Percentiles rank a stretch among this genome's conserved stretches.
Conservation (phyloP, 2,797 vertebrate species). For the Dryobates pubescens region DNA sequence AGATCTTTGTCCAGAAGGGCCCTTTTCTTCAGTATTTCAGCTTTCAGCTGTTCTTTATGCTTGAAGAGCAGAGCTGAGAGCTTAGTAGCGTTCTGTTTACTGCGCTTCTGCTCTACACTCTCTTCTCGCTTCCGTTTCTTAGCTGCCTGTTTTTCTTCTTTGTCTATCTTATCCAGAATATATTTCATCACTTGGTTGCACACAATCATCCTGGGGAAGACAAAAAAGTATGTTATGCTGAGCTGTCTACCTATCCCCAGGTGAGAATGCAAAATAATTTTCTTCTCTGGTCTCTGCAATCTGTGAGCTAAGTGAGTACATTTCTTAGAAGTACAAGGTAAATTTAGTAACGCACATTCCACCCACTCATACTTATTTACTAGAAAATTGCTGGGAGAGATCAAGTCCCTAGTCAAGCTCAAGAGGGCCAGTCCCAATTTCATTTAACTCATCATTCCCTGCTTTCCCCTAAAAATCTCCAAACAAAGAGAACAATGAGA, state of each 20-base stretch:
- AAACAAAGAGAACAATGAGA: background rate
- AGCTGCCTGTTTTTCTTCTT: conserved; percentile 92
- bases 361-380: background rate
- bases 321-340: background rate
- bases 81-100: conserved; percentile 90
- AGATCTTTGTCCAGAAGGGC: conserved; percentile 95
- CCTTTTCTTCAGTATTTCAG: conserved; percentile 95
- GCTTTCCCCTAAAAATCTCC: background rate
- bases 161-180: conserved; percentile 97
- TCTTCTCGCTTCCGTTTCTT: conserved; percentile 94
- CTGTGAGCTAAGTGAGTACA: background rate
- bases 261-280: background rate
- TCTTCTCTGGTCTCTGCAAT: background rate
- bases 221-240: conserved; percentile 26
- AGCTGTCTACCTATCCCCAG: background rate
- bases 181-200: conserved; percentile 99
- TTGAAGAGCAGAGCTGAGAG: conserved; percentile 94
- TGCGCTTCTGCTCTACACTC: conserved; percentile 92
- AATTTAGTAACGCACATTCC: background rate
- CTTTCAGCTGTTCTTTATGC: conserved; percentile 95
- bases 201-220: conserved; percentile 90
- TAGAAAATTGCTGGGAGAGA: background rate
- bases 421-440: background rate
- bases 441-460: background rate
- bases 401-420: background rate